These are phyloP conservation scores for Sycophila texana DNA, from an alignment of 2,888 invertebrate genomes.

Conservation along the genomic window DNA sequence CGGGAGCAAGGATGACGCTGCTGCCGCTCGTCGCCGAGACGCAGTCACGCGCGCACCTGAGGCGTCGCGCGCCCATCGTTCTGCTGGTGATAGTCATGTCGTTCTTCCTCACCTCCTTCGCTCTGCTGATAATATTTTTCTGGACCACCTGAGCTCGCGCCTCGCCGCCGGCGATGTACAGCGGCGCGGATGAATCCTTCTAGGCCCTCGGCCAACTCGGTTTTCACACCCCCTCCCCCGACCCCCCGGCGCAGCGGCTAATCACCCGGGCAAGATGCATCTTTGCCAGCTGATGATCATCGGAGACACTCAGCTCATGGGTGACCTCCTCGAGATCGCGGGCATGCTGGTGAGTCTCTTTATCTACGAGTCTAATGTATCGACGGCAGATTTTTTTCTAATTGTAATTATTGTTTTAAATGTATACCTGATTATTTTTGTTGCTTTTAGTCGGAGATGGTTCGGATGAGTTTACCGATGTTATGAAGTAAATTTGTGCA, in stretches of 20 bases:
- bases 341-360: slow-evolving; percentile 68
- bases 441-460: too few species aligned
- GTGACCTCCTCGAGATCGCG: slow-evolving; percentile 69
- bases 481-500: too few species aligned
- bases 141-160: slow-evolving; percentile 53
- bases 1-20: slow-evolving; percentile 32
- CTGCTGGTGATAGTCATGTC: slow-evolving; percentile 56
- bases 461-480: too few species aligned
- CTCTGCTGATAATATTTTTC: slow-evolving; percentile 58
- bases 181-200: slow-evolving; percentile 46
- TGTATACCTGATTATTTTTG: too few species aligned
- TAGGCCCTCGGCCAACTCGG: slow-evolving; percentile 9
- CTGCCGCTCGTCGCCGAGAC: slow-evolving; percentile 27
- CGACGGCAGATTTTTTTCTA: too few species aligned
- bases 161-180: slow-evolving; percentile 45
- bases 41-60: slow-evolving; percentile 40
- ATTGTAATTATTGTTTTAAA: too few species aligned
- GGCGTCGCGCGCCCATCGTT: slow-evolving; percentile 55
- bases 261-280: slow-evolving; percentile 60
- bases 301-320: slow-evolving; percentile 65
- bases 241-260: background rate
- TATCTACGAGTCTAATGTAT: background rate
- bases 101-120: slow-evolving; percentile 57
- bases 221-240: too few species aligned
- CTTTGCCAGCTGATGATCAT: slow-evolving; percentile 66